Percentiles rank a stretch among this genome's conserved stretches.
phyloP scores from a whole-genome alignment of 2,113 vertebrate species.

The Rhynchomys soricoides region DNA sequence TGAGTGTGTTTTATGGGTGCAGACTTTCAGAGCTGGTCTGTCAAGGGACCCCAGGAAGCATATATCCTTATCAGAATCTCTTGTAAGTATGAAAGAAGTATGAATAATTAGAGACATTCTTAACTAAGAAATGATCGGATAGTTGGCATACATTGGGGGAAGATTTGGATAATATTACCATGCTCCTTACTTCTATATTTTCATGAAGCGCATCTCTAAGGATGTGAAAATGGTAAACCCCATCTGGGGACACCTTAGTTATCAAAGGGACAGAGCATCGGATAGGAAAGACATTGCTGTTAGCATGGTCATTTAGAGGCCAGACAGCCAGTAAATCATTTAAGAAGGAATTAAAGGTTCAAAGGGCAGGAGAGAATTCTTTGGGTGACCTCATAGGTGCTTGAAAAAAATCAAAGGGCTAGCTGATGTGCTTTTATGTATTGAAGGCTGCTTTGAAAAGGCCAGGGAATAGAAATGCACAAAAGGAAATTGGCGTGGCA shows the following conservation, averaged over 20 bases:
- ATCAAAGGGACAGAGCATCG: constrained; percentile 63
- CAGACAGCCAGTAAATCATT: constrained; percentile 79
- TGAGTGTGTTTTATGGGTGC: neutral
- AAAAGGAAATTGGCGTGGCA: constrained; percentile 64
- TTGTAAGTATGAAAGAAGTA: constrained; percentile 19
- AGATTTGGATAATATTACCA: constrained; percentile 16
- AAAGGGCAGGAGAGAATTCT: constrained; percentile 73
- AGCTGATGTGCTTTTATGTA: constrained; percentile 70
- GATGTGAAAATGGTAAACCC: constrained; percentile 50
- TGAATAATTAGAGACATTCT: neutral
- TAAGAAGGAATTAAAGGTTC: constrained; percentile 78
- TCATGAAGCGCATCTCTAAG: constrained; percentile 8
- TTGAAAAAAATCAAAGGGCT: constrained; percentile 79
- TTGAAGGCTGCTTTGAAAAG: constrained; percentile 31
- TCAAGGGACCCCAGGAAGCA: neutral
- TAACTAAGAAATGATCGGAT: constrained; percentile 13
- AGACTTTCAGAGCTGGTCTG: constrained; percentile 25
- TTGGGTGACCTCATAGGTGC: constrained; percentile 72
- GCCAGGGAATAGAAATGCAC: constrained; percentile 54
- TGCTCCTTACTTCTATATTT: neutral
- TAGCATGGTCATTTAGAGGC: constrained; percentile 71
- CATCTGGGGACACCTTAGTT: constrained; percentile 33
- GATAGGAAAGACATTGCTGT: constrained; percentile 63
- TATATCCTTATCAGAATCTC: constrained; percentile 14
- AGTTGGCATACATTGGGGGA: neutral